A percentile compares a stretch with the other conserved stretches of the same genome.
phyloP scores from a whole-genome alignment of 2,888 invertebrate genomes.

The Drosophila lutescens region DNA sequence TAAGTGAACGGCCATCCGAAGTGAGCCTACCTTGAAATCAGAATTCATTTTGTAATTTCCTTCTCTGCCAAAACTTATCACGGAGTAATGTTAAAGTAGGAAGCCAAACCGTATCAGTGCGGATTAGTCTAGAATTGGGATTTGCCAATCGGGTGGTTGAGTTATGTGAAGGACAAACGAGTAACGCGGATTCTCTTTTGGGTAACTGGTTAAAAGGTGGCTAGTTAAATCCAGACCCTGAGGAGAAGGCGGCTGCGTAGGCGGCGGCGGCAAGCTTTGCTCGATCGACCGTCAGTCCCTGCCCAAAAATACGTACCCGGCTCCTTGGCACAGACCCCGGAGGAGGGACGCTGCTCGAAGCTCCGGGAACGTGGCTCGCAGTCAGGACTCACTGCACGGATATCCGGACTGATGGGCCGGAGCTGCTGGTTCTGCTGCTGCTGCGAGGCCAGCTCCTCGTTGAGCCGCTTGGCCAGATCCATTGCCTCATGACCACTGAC shows the following conservation, averaged over 20 bases:
- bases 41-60: background rate
- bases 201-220: background rate
- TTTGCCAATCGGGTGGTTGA: slow-evolving; percentile 12
- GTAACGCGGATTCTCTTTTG: slow-evolving; percentile 3
- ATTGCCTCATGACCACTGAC: slow-evolving; percentile 93
- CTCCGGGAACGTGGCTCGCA: slow-evolving; percentile 88
- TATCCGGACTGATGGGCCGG: slow-evolving; percentile 85
- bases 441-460: slow-evolving; percentile 86
- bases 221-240: slow-evolving; percentile 4
- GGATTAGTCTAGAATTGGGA: slow-evolving; percentile 10
- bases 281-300: slow-evolving; percentile 23
- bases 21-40: background rate
- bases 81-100: background rate
- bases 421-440: slow-evolving; percentile 73
- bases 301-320: slow-evolving; percentile 63
- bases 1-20: too few relatives aligned
- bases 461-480: slow-evolving; percentile 89
- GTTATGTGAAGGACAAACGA: slow-evolving; percentile 23
- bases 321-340: slow-evolving; percentile 57
- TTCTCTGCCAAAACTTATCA: slow-evolving; percentile 8
- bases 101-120: slow-evolving; percentile 13
- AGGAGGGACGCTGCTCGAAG: slow-evolving; percentile 86
- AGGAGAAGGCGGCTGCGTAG: slow-evolving; percentile 12
- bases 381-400: slow-evolving; percentile 84
- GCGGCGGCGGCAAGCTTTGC: slow-evolving; percentile 38